Conservation (phyloP, 2,888 invertebrate genomes). For the Machimus rusticus region DNA sequence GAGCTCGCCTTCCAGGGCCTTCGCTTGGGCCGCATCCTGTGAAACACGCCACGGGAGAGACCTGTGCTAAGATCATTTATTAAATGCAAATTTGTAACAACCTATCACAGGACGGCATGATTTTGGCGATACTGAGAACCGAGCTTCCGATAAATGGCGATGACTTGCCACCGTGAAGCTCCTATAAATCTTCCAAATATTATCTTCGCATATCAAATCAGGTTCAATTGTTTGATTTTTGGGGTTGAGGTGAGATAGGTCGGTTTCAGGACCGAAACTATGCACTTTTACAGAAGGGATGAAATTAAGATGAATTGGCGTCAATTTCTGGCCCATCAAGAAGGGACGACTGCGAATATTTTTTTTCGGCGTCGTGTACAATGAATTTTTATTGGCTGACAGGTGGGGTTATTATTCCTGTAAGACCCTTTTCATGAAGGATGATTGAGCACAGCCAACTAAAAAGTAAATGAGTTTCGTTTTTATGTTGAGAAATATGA, state of each 20-base stretch:
- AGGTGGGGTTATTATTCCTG: neutral
- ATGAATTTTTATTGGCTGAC: neutral
- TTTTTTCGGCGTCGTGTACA: neutral
- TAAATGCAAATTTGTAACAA: neutral
- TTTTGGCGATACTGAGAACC: neutral
- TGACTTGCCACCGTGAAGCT: neutral
- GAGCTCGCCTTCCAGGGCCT: neutral
- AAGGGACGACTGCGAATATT: neutral
- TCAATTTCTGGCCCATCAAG: neutral
- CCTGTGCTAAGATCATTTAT: neutral
- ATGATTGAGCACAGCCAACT: neutral
- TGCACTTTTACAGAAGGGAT: neutral
- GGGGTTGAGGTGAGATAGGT: neutral
- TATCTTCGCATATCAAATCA: neutral
- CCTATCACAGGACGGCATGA: neutral
- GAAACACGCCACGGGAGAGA: neutral
- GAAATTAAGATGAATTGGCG: neutral
- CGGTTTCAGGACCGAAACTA: neutral
- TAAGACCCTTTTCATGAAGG: neutral
- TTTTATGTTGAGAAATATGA: neutral
- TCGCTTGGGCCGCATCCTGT: neutral
- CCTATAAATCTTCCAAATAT: neutral
- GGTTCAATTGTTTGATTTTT: neutral
- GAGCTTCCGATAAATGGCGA: neutral
- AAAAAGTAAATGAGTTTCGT: neutral